These are phyloP conservation scores for Heliornis fulica DNA, from an alignment of 2,113 vertebrate species.

Conservation along the genomic window DNA sequence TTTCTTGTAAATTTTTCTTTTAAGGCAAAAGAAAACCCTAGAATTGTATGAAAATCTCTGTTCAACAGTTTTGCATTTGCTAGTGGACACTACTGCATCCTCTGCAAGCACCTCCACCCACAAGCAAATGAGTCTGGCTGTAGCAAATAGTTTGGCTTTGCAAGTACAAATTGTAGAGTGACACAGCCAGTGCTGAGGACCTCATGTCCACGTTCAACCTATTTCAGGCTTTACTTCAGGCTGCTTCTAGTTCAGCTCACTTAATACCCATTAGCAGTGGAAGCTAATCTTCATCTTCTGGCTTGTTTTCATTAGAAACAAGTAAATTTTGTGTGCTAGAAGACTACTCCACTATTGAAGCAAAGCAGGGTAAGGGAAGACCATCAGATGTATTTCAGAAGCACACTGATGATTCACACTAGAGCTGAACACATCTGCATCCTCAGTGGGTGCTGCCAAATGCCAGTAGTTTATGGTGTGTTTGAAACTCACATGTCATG, in stretches of 20 bases:
- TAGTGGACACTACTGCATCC: neutral
- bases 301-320: neutral
- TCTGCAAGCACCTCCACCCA: neutral
- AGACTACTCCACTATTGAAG: neutral
- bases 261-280: neutral
- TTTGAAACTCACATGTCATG: neutral
- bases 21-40: neutral
- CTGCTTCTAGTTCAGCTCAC: neutral
- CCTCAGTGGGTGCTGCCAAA: neutral
- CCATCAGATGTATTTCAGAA: neutral
- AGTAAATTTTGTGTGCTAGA: neutral
- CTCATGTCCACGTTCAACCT: neutral
- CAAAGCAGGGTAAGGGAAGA: neutral
- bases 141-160: neutral
- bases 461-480: neutral
- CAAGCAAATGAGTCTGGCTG: neutral
- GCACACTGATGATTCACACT: neutral
- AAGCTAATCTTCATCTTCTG: neutral
- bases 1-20: neutral
- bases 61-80: neutral
- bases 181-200: neutral
- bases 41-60: neutral
- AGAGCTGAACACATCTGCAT: neutral
- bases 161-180: neutral
- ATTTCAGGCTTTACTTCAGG: neutral